Conservation (phyloP, 2,888 invertebrate species). For the Tenthredo distinguenda region DNA sequence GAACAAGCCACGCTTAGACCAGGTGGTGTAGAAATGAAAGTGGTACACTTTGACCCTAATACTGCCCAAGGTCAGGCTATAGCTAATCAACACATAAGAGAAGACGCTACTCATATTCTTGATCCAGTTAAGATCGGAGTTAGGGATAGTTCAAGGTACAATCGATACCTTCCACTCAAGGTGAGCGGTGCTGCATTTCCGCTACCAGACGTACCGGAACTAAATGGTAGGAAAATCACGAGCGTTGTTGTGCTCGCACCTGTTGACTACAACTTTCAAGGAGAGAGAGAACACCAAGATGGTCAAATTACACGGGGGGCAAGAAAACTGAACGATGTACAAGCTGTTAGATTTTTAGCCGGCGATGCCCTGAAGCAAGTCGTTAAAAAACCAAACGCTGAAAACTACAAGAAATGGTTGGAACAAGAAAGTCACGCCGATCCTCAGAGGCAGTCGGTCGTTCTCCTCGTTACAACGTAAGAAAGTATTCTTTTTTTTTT, state of each 20-base stretch:
- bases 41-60: conserved; percentile 89
- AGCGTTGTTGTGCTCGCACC: conserved; percentile 93
- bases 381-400: conserved; percentile 86
- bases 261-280: conserved; percentile 85
- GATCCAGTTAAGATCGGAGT: conserved; percentile 86
- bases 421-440: conserved; percentile 88
- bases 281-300: conserved; percentile 66
- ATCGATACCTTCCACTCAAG: conserved; percentile 91
- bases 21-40: conserved; percentile 90
- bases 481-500: conserved; percentile 69
- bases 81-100: conserved; percentile 86
- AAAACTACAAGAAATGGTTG: conserved; percentile 90
- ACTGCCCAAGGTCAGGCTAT: conserved; percentile 86
- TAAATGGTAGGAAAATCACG: conserved; percentile 88
- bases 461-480: conserved; percentile 91
- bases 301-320: conserved; percentile 64
- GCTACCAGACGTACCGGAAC: conserved; percentile 87
- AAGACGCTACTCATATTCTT: conserved; percentile 85
- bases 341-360: conserved; percentile 87
- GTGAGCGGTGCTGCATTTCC: conserved; percentile 92
- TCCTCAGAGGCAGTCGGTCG: conserved; percentile 88
- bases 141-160: conserved; percentile 83
- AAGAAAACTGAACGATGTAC: conserved; percentile 82
- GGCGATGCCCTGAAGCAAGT: conserved; percentile 88
- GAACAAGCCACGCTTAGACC: conserved; percentile 77